Evolutionary conservation across 2,888 invertebrate species (phyloP).

Genomic region (Therioaphis trifolii): DNA sequence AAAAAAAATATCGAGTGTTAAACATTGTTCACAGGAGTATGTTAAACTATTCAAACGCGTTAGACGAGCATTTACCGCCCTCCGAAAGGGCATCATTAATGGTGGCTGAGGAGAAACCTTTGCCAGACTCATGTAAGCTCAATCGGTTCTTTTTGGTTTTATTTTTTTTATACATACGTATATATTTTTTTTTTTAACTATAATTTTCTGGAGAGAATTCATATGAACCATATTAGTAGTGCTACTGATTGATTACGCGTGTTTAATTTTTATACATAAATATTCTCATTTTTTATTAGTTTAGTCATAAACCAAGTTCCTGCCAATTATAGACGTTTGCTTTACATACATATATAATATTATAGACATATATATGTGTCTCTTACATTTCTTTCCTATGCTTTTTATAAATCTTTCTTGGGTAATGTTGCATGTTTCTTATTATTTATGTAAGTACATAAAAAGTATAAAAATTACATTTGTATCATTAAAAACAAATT

Average conservation of each 20-base stretch:
- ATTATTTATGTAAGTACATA: slow-evolving; percentile 18
- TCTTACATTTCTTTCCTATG: slow-evolving; percentile 19
- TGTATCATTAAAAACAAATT: no score
- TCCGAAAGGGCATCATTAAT: slow-evolving; percentile 82
- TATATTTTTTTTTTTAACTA: slow-evolving; percentile 20
- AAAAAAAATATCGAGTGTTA: slow-evolving; percentile 67
- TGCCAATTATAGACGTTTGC: slow-evolving; percentile 27
- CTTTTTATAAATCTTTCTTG: slow-evolving; percentile 34
- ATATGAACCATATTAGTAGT: slow-evolving; percentile 28
- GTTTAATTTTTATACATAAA: neutral
- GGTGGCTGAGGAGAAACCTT: slow-evolving; percentile 82
- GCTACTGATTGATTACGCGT: slow-evolving; percentile 27
- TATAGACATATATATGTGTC: neutral
- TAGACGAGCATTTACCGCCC: slow-evolving; percentile 81
- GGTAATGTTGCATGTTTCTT: slow-evolving; percentile 44
- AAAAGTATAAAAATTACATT: no score
- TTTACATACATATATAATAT: neutral
- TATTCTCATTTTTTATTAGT: neutral
- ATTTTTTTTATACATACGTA: neutral
- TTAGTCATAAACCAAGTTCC: slow-evolving; percentile 29
- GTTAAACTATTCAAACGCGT: slow-evolving; percentile 94
- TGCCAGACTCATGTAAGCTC: slow-evolving; percentile 83
- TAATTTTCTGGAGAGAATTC: slow-evolving; percentile 15
- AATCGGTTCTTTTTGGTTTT: slow-evolving; percentile 46
- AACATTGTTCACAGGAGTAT: slow-evolving; percentile 82